phyloP scores from a whole-genome alignment of 1,140 invertebrate species.

The Halyomorpha halys region DNA sequence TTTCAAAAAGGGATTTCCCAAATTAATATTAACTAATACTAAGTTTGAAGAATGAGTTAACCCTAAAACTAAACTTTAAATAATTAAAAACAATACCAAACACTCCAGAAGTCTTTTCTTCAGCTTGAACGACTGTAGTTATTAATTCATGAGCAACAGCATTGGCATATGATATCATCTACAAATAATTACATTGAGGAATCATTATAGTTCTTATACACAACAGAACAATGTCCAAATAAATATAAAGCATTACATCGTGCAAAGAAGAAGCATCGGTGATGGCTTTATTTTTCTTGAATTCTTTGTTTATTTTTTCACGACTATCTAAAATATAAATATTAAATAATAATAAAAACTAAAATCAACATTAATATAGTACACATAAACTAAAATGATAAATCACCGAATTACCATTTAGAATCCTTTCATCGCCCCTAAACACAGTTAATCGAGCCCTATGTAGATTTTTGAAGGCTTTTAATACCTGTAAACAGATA shows the following conservation, averaged over 20 bases:
- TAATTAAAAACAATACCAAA: slow-evolving; percentile 40
- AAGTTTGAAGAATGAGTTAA: too few relatives aligned
- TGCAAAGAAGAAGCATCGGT: slow-evolving; percentile 41
- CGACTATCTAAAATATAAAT: slow-evolving; percentile 38
- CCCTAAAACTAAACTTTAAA: too few relatives aligned
- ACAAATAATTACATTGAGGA: slow-evolving; percentile 31
- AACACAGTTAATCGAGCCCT: slow-evolving; percentile 49
- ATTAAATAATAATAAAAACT: neutral
- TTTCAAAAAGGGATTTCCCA: too few relatives aligned
- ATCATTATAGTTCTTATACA: neutral
- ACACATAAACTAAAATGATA: neutral
- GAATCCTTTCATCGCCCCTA: slow-evolving; percentile 45
- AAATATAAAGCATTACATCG: slow-evolving; percentile 39
- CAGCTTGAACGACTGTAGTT: slow-evolving; percentile 52
- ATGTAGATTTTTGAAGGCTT: slow-evolving; percentile 52
- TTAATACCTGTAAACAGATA: slow-evolving; percentile 43
- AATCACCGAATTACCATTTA: slow-evolving; percentile 39
- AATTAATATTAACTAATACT: too few relatives aligned
- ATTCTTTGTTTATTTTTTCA: slow-evolving; percentile 54
- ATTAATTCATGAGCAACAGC: slow-evolving; percentile 52
- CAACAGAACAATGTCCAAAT: neutral
- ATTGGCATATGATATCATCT: slow-evolving; percentile 49
- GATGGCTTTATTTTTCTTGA: slow-evolving; percentile 47
- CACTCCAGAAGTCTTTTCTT: slow-evolving; percentile 46
- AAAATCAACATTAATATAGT: neutral